Percentiles rank a stretch among this genome's conserved stretches.
These are phyloP conservation scores for Paguma larvata DNA, from an alignment of 2,797 vertebrate genomes.

Conservation along the genomic window DNA sequence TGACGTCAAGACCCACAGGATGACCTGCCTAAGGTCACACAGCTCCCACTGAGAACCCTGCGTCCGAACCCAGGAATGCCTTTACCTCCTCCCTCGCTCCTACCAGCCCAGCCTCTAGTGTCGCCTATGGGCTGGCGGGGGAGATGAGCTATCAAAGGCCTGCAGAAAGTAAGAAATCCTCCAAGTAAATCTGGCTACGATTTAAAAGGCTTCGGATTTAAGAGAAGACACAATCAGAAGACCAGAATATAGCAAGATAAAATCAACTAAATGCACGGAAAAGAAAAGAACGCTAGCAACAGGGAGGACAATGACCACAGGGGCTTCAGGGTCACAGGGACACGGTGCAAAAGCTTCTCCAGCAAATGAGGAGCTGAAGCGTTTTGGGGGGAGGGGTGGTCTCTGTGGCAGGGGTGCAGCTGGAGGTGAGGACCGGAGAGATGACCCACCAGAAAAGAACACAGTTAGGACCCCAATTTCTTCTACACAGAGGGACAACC, in stretches of 20 bases:
- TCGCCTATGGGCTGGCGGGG: neutral
- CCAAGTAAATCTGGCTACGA: conserved; percentile 9
- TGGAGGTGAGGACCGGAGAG: neutral
- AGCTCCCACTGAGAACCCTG: neutral
- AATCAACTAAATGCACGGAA: neutral
- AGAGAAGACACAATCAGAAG: conserved; percentile 34
- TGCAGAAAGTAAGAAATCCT: neutral
- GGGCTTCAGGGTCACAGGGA: neutral
- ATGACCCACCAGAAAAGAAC: neutral
- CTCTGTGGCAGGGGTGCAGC: neutral
- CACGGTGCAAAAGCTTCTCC: neutral
- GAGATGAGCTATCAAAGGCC: neutral
- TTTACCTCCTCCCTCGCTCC: neutral
- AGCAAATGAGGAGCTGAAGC: neutral
- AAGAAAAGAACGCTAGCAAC: neutral
- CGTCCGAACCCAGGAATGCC: neutral
- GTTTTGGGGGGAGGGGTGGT: fast-evolving
- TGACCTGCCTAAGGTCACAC: neutral
- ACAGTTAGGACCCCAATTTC: neutral
- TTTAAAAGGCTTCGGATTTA: conserved; percentile 22
- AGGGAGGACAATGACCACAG: neutral
- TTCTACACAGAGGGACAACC: neutral
- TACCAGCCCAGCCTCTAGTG: neutral
- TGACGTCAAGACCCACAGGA: fast-evolving
- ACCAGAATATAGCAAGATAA: neutral